Evolutionary conservation across 2,113 vertebrate species (phyloP), one percentile per base, ranked within the genome.

Genomic region (Grammomys dolichurus): DNA sequence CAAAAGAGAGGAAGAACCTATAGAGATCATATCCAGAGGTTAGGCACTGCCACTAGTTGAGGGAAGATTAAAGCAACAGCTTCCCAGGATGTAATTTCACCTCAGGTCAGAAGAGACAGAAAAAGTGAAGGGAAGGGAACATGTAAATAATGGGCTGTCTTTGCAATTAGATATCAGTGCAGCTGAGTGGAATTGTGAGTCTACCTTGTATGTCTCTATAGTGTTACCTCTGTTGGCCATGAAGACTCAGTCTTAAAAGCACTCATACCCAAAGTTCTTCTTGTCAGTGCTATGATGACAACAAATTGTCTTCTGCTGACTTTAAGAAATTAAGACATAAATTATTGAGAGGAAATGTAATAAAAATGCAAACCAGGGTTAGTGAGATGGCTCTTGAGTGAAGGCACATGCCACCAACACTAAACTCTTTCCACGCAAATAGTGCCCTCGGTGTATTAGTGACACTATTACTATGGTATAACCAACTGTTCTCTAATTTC

Each of bases 231-330:
- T 63, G 3, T 24, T 67, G 73, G 26, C 54, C 65, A 9, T 16
- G 36, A 94, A 81, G 93, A 54, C 36, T 56, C 87, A 81, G n/a
- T 91, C n/a, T 46, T 40, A 81, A 88, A 88, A 75, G 13, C 28
- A 46, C 20, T 78, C 75, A 48, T 5, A 60, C 1, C 7, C 20
- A 67, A 28, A 65, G 8, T 4, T 82, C 36, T 51, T 60, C 31
- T 60, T 48, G 63, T 40, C n/a, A 72, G 33, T 43, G 33, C 14
- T 73, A 56, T 75, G 48, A 81, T 80, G 40, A 33, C 1, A 58
- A 8, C 46, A 19, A 95, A 58, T 1, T 28, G 22, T 89, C 36
- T 60, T 22, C 31, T 75, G 20, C 24, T 81, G 6, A 51, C 17
- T 87, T 12, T 87, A 89, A 51, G 75, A 48, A 72, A 80, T 36